Conservation (phyloP, 2,797 vertebrate species). For the Mycteria americana region DNA sequence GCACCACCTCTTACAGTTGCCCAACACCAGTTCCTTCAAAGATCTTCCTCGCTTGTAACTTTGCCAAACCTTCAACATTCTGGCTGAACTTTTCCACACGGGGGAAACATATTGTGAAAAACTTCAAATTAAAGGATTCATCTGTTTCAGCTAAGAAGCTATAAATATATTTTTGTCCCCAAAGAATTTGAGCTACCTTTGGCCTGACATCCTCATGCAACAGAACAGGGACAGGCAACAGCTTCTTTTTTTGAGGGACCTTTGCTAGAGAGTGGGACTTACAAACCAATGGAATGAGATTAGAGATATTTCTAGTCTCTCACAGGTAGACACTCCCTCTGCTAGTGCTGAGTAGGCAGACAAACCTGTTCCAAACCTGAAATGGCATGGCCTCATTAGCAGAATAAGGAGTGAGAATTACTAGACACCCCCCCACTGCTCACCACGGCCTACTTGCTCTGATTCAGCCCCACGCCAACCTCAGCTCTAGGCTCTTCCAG, state of each 20-base stretch:
- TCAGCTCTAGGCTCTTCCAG: not conserved
- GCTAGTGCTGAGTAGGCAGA: not conserved
- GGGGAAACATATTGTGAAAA: not conserved
- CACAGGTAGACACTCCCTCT: not conserved
- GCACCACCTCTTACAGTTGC: not conserved
- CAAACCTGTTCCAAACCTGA: not conserved
- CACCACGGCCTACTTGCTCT: not conserved
- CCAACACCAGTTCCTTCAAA: not conserved
- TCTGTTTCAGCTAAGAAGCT: not conserved
- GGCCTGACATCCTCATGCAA: not conserved
- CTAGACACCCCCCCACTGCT: rapidly evolving
- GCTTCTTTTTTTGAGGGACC: not conserved
- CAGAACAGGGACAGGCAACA: not conserved
- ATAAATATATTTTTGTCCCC: not conserved
- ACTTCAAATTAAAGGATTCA: not conserved
- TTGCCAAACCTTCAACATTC: not conserved
- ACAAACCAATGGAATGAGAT: not conserved
- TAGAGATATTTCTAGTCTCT: not conserved
- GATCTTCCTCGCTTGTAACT: not conserved
- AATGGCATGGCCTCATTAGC: not conserved
- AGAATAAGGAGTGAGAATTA: not conserved
- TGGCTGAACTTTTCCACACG: not conserved
- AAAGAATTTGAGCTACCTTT: not conserved
- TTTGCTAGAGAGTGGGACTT: not conserved
- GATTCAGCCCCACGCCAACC: not conserved